Evolutionary conservation across 1,140 invertebrate genomes (phyloP).

Genomic region (Zaprionus ornatus): DNA sequence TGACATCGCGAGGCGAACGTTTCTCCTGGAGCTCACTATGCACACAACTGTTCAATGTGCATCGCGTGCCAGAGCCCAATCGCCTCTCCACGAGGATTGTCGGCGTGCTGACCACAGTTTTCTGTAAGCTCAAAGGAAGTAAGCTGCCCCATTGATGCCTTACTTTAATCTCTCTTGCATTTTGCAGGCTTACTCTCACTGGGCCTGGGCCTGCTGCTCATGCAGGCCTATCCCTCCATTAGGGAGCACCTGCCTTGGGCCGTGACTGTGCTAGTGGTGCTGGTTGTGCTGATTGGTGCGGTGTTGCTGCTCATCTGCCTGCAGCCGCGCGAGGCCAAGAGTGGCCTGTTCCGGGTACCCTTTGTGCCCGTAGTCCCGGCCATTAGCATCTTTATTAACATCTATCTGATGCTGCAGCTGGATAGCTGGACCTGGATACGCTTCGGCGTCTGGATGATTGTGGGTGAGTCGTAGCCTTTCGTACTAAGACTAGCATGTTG

Average conservation of each 20-base stretch:
- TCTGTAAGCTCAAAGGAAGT: conserved; percentile 52
- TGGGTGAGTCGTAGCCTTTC: conserved; percentile 84
- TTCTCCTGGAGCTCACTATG: conserved; percentile 55
- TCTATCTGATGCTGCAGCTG: conserved; percentile 89
- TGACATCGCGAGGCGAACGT: conserved; percentile 56
- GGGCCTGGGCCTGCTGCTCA: conserved; percentile 70
- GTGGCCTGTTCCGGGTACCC: conserved; percentile 86
- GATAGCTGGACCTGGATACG: conserved; percentile 89
- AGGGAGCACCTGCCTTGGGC: conserved; percentile 59
- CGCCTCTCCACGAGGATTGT: conserved; percentile 66
- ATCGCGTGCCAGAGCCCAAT: conserved; percentile 57
- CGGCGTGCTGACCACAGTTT: conserved; percentile 56
- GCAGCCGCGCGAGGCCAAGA: conserved; percentile 63
- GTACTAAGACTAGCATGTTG: conserved; percentile 46
- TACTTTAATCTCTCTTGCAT: neutral
- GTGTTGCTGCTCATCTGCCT: conserved; percentile 67
- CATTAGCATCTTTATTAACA: conserved; percentile 89
- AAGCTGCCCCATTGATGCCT: neutral
- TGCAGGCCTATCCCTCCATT: conserved; percentile 63
- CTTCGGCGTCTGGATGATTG: conserved; percentile 88
- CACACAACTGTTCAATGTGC: conserved; percentile 69
- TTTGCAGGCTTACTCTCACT: conserved; percentile 63
- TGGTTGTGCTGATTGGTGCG: conserved; percentile 56
- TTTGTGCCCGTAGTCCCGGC: conserved; percentile 89
- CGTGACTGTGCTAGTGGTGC: conserved; percentile 52